A percentile compares a stretch with the other conserved stretches of the same genome.
Evolutionary conservation across 2,797 vertebrate species (phyloP).

Genomic region (Lepus oiostolus): DNA sequence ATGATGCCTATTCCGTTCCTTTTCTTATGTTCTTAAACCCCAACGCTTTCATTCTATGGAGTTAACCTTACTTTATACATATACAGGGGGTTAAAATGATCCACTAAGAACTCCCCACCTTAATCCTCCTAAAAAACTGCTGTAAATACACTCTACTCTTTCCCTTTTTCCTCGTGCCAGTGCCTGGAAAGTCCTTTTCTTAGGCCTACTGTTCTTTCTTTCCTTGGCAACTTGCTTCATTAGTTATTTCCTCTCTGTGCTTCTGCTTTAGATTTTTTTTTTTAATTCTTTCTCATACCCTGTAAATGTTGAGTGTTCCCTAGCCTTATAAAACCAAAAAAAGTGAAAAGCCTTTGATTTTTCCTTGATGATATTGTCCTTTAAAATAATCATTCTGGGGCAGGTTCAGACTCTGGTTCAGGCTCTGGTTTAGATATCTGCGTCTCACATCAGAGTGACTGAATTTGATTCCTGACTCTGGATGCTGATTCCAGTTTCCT

Average conservation of each 20-base stretch:
- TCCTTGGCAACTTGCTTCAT: not conserved
- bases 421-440: too few species aligned
- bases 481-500: too few species aligned
- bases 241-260: not conserved
- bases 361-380: not conserved
- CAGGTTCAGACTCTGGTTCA: too few species aligned
- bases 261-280: not conserved
- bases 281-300: not conserved
- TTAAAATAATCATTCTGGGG: not conserved
- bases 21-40: not conserved
- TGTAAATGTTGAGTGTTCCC: not conserved
- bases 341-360: constrained; percentile 23
- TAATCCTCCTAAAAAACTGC: not conserved
- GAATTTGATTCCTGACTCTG: too few species aligned
- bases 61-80: not conserved
- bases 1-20: not conserved
- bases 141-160: not conserved
- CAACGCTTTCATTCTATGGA: not conserved
- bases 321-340: not conserved
- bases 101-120: not conserved
- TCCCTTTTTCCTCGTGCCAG: not conserved
- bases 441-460: too few species aligned
- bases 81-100: not conserved
- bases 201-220: not conserved
- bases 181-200: not conserved